Conservation (phyloP, 2,113 vertebrate species). For the Petromus typicus region DNA sequence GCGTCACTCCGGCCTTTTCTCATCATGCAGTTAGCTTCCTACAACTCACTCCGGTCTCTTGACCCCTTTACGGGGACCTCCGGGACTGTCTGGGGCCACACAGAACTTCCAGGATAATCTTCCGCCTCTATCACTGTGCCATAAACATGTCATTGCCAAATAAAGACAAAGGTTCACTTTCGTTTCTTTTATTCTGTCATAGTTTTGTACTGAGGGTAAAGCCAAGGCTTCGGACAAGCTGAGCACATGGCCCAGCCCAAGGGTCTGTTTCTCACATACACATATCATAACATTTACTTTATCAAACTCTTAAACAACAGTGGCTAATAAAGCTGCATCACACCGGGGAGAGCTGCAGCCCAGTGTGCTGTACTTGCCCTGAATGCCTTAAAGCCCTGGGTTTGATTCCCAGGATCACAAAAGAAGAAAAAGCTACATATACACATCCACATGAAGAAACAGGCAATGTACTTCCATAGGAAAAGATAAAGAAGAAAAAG, state of each 20-base stretch:
- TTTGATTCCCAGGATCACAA: neutral
- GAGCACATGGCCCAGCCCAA: too few relatives aligned
- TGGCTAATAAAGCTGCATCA: neutral
- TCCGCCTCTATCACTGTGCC: neutral
- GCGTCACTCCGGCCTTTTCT: neutral
- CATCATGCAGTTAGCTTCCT: neutral
- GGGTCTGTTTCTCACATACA: neutral
- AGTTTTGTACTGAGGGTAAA: neutral
- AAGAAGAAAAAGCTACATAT: neutral
- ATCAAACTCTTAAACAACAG: neutral
- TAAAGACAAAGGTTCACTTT: neutral
- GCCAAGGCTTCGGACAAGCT: neutral
- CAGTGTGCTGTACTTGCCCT: neutral
- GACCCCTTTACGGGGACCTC: neutral
- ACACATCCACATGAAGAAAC: neutral
- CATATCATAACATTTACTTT: neutral
- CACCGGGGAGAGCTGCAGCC: neutral
- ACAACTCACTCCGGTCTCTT: neutral
- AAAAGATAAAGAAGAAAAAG: neutral
- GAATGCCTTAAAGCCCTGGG: neutral
- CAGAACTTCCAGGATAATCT: neutral
- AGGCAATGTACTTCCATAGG: neutral
- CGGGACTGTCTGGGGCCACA: neutral
- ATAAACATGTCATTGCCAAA: neutral
- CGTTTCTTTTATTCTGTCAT: neutral